Conservation (phyloP, 2,888 invertebrate species). For the Leistus spinibarbis region DNA sequence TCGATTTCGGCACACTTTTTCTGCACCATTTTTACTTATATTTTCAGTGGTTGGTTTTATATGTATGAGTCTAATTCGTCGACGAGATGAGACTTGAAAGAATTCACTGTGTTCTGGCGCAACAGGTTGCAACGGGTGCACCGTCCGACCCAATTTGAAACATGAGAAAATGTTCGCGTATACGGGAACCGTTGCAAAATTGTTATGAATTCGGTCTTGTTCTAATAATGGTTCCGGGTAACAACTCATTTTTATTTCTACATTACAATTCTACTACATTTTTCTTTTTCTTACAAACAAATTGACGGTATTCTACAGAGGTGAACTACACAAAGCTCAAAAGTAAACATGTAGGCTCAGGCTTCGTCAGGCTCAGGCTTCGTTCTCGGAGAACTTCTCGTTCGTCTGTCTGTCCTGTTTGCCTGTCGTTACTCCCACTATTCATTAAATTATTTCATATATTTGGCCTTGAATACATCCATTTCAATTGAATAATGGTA, state of each 20-base stretch:
- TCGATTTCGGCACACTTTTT: constrained; percentile 42
- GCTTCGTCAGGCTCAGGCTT: neutral
- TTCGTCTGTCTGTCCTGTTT: neutral
- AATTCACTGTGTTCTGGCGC: constrained; percentile 54
- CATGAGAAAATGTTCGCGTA: constrained; percentile 41
- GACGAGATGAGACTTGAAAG: constrained; percentile 51
- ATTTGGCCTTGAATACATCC: neutral
- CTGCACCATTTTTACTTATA: constrained; percentile 43
- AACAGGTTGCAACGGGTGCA: constrained; percentile 52
- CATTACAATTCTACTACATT: neutral
- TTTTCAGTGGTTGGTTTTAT: constrained; percentile 47
- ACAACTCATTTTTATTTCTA: constrained; percentile 9
- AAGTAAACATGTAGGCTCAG: too few species aligned
- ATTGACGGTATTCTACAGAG: too few species aligned
- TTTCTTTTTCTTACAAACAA: neutral
- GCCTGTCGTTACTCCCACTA: neutral
- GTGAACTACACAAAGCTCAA: too few species aligned
- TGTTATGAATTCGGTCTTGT: constrained; percentile 9
- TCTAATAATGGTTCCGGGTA: constrained; percentile 29
- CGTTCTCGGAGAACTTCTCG: too few species aligned
- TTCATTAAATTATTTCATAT: neutral
- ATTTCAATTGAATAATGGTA: neutral
- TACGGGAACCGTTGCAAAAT: constrained; percentile 19
- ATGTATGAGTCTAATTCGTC: constrained; percentile 53
- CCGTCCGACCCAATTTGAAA: constrained; percentile 48